Conservation (phyloP, 2,888 invertebrate genomes). For the Ormyrus nitidulus region DNA sequence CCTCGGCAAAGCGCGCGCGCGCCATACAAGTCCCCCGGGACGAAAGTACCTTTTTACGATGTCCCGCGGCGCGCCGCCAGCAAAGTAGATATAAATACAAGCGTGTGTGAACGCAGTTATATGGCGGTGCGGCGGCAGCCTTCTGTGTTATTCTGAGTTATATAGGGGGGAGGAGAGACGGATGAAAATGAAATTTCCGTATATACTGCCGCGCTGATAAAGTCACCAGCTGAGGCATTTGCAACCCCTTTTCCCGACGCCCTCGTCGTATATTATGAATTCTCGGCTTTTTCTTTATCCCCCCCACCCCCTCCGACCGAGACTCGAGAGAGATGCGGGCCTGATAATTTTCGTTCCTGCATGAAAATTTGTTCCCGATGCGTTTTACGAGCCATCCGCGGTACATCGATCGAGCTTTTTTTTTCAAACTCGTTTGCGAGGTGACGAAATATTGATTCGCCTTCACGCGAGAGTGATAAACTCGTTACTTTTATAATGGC, state of each 20-base stretch:
- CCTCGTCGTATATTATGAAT: slow-evolving; percentile 7
- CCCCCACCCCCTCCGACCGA: not conserved
- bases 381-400: slow-evolving; percentile 24
- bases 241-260: not conserved
- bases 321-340: slow-evolving; percentile 19
- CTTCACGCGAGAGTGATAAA: too few relatives aligned
- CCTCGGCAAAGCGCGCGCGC: not conserved
- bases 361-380: slow-evolving; percentile 26
- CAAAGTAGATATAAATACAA: slow-evolving; percentile 56
- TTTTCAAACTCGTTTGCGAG: too few relatives aligned
- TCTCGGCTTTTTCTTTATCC: slow-evolving; percentile 41
- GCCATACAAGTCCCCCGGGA: slow-evolving; percentile 54
- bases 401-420: too few relatives aligned
- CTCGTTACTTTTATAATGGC: too few relatives aligned
- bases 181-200: slow-evolving; percentile 57
- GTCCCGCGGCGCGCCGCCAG: slow-evolving; percentile 52
- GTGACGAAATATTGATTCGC: slow-evolving; percentile 6
- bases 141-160: not conserved
- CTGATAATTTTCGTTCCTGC: slow-evolving; percentile 20
- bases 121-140: not conserved
- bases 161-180: slow-evolving; percentile 16
- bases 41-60: slow-evolving; percentile 57
- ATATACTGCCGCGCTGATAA: slow-evolving; percentile 45
- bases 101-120: slow-evolving; percentile 31
- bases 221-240: slow-evolving; percentile 44